Conservation (phyloP, 2,113 vertebrate species). For the Callipepla squamata region DNA sequence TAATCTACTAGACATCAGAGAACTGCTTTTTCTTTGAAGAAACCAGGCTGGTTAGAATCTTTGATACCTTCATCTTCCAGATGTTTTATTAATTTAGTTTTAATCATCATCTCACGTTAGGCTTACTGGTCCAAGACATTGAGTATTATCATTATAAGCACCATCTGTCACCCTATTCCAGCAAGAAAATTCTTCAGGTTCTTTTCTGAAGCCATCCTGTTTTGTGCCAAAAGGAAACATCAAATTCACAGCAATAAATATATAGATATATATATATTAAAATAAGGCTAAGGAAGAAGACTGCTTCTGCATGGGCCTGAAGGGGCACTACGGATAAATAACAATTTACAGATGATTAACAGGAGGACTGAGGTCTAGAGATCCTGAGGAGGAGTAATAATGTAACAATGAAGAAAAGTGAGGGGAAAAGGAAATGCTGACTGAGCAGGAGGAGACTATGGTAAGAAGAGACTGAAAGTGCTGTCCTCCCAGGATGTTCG, state of each 20-base stretch:
- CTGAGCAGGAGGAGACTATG: constrained; percentile 13
- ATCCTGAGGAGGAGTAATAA: constrained; percentile 11
- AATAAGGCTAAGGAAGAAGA: background rate
- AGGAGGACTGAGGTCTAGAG: background rate
- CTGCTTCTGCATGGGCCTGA: background rate
- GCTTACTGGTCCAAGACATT: constrained; percentile 52
- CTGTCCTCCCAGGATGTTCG: background rate
- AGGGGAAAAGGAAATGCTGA: constrained; percentile 64
- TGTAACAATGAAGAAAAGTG: constrained; percentile 22
- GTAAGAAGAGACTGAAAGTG: background rate
- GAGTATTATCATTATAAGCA: constrained; percentile 51
- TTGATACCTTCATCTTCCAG: constrained; percentile 66
- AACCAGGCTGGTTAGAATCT: constrained; percentile 48
- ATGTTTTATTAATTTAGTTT: constrained; percentile 71
- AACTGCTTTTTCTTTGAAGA: constrained; percentile 56
- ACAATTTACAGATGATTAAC: constrained; percentile 5
- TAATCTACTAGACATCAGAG: constrained; percentile 51
- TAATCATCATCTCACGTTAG: constrained; percentile 48
- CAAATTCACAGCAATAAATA: constrained; percentile 5
- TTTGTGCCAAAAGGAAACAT: constrained; percentile 24
- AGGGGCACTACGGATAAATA: background rate
- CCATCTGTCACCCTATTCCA: constrained; percentile 47
- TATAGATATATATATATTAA: background rate
- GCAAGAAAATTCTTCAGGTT: constrained; percentile 42
- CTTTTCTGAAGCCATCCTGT: constrained; percentile 32